Conservation (phyloP, 2,888 invertebrate genomes). For the Xestobium rufovillosum region DNA sequence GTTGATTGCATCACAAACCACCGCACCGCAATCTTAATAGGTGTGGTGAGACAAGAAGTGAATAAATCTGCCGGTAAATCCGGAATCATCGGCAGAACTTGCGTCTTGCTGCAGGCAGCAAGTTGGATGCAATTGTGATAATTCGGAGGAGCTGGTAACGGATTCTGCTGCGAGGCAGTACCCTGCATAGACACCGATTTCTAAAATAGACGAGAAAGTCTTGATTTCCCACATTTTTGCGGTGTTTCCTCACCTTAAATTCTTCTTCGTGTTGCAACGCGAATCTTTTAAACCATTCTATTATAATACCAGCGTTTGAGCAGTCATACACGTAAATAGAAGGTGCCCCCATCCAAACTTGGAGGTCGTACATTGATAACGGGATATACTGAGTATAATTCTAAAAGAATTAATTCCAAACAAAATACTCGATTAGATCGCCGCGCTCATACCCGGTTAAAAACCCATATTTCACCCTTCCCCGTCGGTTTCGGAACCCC, state of each 20-base stretch:
- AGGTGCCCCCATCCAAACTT: constrained; percentile 99
- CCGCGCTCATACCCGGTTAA: constrained; percentile 74
- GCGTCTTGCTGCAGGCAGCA: constrained; percentile 90
- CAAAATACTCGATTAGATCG: constrained; percentile 1
- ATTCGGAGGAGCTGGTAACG: constrained; percentile 45
- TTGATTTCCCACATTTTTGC: constrained; percentile 2
- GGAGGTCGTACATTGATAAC: constrained; percentile 94
- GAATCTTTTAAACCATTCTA: constrained; percentile 83
- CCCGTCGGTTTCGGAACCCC: constrained; percentile 96
- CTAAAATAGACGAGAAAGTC: background rate
- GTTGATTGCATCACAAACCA: constrained; percentile 90
- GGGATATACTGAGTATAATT: constrained; percentile 99
- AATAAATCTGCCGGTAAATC: constrained; percentile 96
- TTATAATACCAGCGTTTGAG: constrained; percentile 94
- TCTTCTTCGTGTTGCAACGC: constrained; percentile 87
- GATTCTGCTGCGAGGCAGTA: constrained; percentile 8
- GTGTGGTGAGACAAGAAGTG: constrained; percentile 96
- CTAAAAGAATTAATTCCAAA: constrained; percentile 46
- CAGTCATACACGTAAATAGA: constrained; percentile 99
- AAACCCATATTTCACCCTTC: constrained; percentile 99
- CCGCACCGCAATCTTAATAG: constrained; percentile 90
- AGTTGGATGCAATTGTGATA: constrained; percentile 92
- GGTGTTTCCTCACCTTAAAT: constrained; percentile 48
- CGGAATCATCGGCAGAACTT: constrained; percentile 93
- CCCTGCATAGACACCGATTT: background rate